Conservation (phyloP, 2,888 invertebrate genomes). For the Opisthograptis luteolata region DNA sequence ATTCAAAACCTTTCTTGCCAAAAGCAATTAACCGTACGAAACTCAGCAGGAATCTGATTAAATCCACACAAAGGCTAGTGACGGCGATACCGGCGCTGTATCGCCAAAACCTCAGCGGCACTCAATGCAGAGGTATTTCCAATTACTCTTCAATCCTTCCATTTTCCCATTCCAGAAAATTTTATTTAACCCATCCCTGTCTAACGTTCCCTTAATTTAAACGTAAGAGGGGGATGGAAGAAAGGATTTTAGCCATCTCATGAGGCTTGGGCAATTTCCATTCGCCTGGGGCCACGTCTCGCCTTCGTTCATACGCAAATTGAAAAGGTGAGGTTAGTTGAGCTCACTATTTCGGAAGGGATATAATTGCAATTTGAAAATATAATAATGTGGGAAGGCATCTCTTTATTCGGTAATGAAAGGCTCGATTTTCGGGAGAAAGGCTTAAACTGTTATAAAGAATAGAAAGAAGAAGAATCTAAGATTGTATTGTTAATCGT, state of each 20-base stretch:
- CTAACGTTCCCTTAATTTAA: conserved; percentile 41
- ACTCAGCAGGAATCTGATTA: conserved; percentile 68
- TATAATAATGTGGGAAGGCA: conserved; percentile 11
- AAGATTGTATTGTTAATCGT: too few species aligned
- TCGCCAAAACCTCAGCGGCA: conserved; percentile 71
- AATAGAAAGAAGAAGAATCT: too few species aligned
- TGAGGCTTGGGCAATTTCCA: conserved; percentile 77
- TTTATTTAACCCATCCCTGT: conserved; percentile 70
- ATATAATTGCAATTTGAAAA: conserved; percentile 39
- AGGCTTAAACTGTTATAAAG: too few species aligned
- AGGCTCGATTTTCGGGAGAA: background rate
- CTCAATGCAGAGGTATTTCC: conserved; percentile 82
- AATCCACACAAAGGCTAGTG: conserved; percentile 74
- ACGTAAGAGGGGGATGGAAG: conserved; percentile 52
- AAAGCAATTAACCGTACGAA: conserved; percentile 69
- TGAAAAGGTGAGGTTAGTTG: conserved; percentile 62
- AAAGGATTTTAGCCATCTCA: conserved; percentile 66
- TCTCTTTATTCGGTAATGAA: background rate
- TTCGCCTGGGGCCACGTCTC: conserved; percentile 70
- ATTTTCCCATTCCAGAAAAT: conserved; percentile 73
- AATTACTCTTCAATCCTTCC: conserved; percentile 83
- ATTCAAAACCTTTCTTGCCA: conserved; percentile 43
- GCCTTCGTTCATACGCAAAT: conserved; percentile 73
- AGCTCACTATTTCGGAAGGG: conserved; percentile 53
- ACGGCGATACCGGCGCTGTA: conserved; percentile 61